A percentile compares a stretch with the other conserved stretches of the same genome.
phyloP scores from a whole-genome alignment of 2,797 vertebrate species.

The Tamandua tetradactyla region DNA sequence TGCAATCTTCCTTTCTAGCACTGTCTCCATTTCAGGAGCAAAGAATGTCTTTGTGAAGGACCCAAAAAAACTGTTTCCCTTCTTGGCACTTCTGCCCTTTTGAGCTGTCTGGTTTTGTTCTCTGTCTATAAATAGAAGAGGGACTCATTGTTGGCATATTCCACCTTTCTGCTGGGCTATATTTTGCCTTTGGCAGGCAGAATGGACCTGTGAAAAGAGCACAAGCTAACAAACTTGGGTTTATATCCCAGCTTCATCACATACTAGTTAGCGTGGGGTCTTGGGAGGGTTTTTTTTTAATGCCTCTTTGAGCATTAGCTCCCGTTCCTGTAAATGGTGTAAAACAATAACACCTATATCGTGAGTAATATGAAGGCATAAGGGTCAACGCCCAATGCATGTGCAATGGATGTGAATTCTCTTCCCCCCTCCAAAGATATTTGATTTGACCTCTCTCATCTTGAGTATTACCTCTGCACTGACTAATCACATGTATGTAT shows the following conservation, averaged over 20 bases:
- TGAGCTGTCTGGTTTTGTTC: conserved; percentile 20
- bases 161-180: background rate
- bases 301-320: background rate
- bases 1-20: background rate
- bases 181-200: conserved; percentile 34
- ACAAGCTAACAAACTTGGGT: background rate
- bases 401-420: background rate
- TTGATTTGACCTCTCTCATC: background rate
- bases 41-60: conserved; percentile 42
- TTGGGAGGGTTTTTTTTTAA: background rate
- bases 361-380: background rate
- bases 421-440: background rate
- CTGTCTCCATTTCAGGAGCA: conserved; percentile 39
- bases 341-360: background rate
- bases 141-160: background rate
- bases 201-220: background rate
- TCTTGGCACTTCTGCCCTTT: conserved; percentile 23
- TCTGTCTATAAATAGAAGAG: conserved; percentile 55
- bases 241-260: background rate
- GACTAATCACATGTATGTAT: background rate
- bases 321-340: background rate
- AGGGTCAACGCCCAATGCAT: background rate
- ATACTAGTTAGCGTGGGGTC: background rate
- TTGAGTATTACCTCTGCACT: background rate
- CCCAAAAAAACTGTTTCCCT: conserved; percentile 6